phyloP scores from a whole-genome alignment of 2,888 invertebrate genomes.

The Drosophila infuscata region DNA sequence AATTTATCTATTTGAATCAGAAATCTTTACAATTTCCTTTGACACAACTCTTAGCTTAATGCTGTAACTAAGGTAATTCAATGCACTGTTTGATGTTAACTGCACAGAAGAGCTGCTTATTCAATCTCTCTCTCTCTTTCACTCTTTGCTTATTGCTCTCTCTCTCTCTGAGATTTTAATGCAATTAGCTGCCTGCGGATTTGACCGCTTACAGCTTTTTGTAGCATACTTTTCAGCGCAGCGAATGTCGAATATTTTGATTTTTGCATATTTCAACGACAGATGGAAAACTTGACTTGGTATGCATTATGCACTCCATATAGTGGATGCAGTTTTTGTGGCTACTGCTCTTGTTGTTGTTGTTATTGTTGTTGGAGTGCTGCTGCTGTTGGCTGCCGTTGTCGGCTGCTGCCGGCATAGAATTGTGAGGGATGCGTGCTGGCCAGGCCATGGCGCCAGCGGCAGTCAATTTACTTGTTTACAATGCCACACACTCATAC shows the following conservation, averaged over 20 bases:
- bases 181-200: slow-evolving; percentile 23
- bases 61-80: background rate
- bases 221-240: slow-evolving; percentile 44
- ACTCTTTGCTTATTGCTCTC: no score
- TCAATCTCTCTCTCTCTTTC: background rate
- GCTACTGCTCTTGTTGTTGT: slow-evolving; percentile 13
- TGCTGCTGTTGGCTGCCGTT: slow-evolving; percentile 17
- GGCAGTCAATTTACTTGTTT: slow-evolving; percentile 79
- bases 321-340: background rate
- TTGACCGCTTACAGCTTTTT: slow-evolving; percentile 33
- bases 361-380: slow-evolving; percentile 14
- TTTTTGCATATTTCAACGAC: slow-evolving; percentile 40
- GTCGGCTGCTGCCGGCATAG: slow-evolving; percentile 22
- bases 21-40: no score
- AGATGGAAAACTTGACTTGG: slow-evolving; percentile 38
- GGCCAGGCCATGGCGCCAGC: slow-evolving; percentile 44
- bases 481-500: slow-evolving; percentile 44
- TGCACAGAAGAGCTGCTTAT: background rate
- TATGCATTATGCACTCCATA: slow-evolving; percentile 19
- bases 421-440: slow-evolving; percentile 48
- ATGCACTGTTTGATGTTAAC: background rate
- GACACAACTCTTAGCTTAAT: background rate
- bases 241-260: slow-evolving; percentile 5
- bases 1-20: background rate
- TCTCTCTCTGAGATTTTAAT: slow-evolving; percentile 21